Conservation (phyloP, 1,140 invertebrate genomes). For the Lepidurus packardi region DNA sequence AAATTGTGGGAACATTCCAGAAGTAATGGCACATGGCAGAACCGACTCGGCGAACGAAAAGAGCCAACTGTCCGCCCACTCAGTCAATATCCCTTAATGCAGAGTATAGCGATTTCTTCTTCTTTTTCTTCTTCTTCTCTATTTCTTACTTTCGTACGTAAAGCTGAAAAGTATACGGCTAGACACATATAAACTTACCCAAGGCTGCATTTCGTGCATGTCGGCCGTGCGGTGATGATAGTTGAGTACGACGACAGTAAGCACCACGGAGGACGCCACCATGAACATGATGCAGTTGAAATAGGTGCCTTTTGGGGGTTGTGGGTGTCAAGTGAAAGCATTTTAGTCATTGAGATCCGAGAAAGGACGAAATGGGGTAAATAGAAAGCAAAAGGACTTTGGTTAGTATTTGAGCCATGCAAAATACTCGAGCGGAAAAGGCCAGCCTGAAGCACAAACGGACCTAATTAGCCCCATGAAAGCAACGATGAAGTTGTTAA, state of each 20-base stretch:
- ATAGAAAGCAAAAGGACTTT: neutral
- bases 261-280: conserved; percentile 96
- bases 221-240: conserved; percentile 96
- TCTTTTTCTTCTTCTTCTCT: neutral
- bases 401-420: neutral
- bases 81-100: neutral
- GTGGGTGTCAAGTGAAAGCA: neutral
- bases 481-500: too few relatives aligned
- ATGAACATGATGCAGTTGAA: conserved; percentile 99
- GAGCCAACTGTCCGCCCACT: neutral
- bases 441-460: neutral
- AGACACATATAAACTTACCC: conserved; percentile 63
- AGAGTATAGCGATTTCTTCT: neutral
- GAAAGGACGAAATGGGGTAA: neutral
- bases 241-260: conserved; percentile 95
- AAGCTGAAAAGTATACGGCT: neutral
- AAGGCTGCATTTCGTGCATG: conserved; percentile 92
- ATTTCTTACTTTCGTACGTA: neutral
- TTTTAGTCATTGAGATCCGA: neutral
- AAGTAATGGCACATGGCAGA: neutral
- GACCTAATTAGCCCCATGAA: too few relatives aligned
- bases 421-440: too few relatives aligned
- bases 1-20: neutral
- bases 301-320: conserved; percentile 72
- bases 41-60: neutral